These are phyloP conservation scores for Drosophila helvetica DNA, from an alignment of 2,888 invertebrate species.

Conservation along the genomic window DNA sequence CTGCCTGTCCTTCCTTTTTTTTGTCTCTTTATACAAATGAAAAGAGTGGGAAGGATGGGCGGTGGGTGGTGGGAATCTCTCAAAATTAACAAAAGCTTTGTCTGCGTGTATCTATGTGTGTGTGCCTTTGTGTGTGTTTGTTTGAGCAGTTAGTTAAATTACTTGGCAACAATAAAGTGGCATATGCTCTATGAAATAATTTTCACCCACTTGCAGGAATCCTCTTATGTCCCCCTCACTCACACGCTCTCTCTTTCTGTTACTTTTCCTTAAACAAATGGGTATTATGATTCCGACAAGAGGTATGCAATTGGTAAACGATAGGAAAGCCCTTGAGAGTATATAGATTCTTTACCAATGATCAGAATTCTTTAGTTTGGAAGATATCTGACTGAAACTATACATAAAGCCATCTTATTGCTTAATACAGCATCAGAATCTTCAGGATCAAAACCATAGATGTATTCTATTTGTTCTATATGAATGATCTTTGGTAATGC, in stretches of 20 bases:
- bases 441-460: too few species aligned
- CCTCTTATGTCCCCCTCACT: constrained; percentile 15
- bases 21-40: constrained; percentile 34
- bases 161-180: constrained; percentile 81
- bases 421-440: too few species aligned
- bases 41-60: constrained; percentile 15
- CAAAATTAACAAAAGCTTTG: constrained; percentile 40
- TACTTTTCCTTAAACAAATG: too few species aligned
- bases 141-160: constrained; percentile 73
- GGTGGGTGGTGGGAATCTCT: constrained; percentile 18
- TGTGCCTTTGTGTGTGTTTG: constrained; percentile 21
- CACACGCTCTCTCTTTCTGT: constrained; percentile 9
- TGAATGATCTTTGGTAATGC: too few species aligned
- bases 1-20: constrained; percentile 15
- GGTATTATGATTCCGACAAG: too few species aligned
- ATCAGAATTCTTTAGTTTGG: not conserved
- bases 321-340: too few species aligned
- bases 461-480: too few species aligned
- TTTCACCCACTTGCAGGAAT: constrained; percentile 36
- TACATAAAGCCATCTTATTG: too few species aligned
- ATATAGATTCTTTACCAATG: too few species aligned
- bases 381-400: too few species aligned
- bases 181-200: constrained; percentile 67
- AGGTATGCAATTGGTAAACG: too few species aligned
- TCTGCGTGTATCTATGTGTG: constrained; percentile 27